phyloP scores from a whole-genome alignment of 2,888 invertebrate genomes.

The Pristionchus japonicus region DNA sequence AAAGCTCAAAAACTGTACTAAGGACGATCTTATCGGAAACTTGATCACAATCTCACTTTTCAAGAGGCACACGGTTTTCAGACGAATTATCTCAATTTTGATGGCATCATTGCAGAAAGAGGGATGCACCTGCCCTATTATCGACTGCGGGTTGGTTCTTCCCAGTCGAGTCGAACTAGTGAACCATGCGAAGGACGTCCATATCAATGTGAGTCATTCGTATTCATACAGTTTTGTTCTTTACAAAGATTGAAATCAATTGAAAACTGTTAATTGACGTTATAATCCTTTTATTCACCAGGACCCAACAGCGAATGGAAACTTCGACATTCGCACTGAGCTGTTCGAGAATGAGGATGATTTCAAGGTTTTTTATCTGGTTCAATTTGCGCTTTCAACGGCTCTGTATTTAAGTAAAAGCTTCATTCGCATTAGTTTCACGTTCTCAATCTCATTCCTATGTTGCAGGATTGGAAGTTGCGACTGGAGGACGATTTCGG shows the following conservation, averaged over 20 bases:
- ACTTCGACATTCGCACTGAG: slow-evolving; percentile 14
- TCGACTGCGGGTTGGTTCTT: not conserved
- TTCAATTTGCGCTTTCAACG: too few relatives aligned
- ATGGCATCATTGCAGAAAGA: not conserved
- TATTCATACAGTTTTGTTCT: not conserved
- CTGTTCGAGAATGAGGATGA: slow-evolving; percentile 43
- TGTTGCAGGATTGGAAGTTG: slow-evolving; percentile 15
- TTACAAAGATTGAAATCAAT: not conserved
- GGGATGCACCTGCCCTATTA: not conserved
- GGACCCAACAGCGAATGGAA: slow-evolving; percentile 29
- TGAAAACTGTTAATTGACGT: not conserved
- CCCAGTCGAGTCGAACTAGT: not conserved
- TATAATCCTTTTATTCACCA: too few relatives aligned
- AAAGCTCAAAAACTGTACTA: too few relatives aligned
- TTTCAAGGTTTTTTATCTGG: slow-evolving; percentile 13
- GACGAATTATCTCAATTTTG: not conserved
- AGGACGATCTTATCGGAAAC: not conserved
- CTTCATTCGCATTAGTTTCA: too few relatives aligned
- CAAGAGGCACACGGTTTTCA: too few relatives aligned
- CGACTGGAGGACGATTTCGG: not conserved
- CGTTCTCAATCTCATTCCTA: too few relatives aligned
- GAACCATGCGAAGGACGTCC: not conserved
- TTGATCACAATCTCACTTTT: too few relatives aligned
- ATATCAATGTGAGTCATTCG: not conserved
- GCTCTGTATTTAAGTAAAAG: too few relatives aligned